Evolutionary conservation across 2,797 vertebrate genomes (phyloP).

Genomic region (Heliangelus exortis): DNA sequence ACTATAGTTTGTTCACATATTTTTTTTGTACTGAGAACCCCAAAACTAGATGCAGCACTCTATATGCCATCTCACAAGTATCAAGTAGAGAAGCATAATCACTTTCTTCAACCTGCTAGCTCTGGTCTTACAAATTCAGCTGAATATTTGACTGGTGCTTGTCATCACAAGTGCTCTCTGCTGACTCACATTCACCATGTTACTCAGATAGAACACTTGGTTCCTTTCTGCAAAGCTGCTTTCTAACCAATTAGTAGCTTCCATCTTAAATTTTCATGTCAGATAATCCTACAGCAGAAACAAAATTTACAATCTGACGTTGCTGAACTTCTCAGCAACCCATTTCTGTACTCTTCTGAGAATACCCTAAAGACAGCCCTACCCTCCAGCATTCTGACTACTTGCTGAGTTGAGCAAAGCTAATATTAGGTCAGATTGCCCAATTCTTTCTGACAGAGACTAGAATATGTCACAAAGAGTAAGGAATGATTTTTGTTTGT

Average conservation of each 20-base stretch:
- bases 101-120: background rate
- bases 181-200: background rate
- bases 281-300: background rate
- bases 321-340: background rate
- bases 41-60: background rate
- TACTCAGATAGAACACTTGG: background rate
- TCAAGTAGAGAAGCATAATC: background rate
- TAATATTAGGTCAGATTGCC: background rate
- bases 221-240: background rate
- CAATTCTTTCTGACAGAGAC: background rate
- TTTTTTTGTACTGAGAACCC: background rate
- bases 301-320: background rate
- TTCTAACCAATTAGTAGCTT: background rate
- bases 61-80: background rate
- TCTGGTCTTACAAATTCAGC: background rate
- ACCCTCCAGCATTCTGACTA: background rate
- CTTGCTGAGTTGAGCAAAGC: background rate
- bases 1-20: rapidly evolving
- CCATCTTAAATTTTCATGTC: background rate
- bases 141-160: background rate
- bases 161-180: background rate
- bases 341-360: background rate
- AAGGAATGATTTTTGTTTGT: background rate
- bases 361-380: background rate
- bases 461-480: background rate